Evolutionary conservation across 2,113 vertebrate genomes (phyloP).

Genomic region (Sylvietta virens): DNA sequence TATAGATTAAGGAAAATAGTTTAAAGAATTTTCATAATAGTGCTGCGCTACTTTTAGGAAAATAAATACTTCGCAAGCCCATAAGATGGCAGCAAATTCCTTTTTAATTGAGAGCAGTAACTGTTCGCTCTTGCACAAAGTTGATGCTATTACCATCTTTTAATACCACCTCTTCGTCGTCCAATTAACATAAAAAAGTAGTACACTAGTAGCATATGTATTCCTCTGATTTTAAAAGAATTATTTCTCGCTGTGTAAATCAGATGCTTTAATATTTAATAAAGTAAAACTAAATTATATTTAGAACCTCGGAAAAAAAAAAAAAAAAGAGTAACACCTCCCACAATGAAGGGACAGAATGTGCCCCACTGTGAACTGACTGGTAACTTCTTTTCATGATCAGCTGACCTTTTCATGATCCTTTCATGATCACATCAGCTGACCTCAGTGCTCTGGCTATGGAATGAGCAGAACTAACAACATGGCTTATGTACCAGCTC

Average conservation of each 20-base stretch:
- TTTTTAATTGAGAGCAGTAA: background rate
- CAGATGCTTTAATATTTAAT: background rate
- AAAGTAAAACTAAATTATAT: background rate
- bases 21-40: background rate
- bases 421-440: too few species aligned
- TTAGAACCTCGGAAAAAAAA: background rate
- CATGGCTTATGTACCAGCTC: background rate
- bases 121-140: background rate
- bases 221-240: background rate
- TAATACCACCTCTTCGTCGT: accelerated
- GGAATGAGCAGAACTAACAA: background rate
- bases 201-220: background rate
- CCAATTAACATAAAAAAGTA: background rate
- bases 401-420: background rate
- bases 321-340: background rate
- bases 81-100: constrained; percentile 74
- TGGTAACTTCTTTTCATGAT: background rate
- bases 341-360: background rate
- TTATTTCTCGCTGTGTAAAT: background rate
- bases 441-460: background rate
- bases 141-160: background rate
- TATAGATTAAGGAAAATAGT: background rate
- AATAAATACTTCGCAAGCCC: constrained; percentile 36
- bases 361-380: background rate
- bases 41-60: background rate